Evolutionary conservation across 2,888 invertebrate genomes (phyloP), one percentile per base, ranked within the genome.

Genomic region (Lasioglossum morio): DNA sequence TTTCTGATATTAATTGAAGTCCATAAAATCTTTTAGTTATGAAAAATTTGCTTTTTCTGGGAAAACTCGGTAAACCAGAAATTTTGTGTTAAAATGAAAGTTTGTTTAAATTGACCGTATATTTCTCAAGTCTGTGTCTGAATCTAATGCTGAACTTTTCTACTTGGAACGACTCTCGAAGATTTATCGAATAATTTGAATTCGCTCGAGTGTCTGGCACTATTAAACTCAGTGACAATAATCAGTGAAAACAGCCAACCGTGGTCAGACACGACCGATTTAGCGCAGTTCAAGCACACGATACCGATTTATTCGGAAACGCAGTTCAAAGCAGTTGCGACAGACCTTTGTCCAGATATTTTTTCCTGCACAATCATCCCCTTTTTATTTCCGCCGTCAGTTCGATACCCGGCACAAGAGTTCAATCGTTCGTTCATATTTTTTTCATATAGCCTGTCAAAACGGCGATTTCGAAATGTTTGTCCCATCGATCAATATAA

Each of bases 381-480:
- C 10, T 23, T 37, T 69, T 69, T 69, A 69, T 69, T 69, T 37
- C 66, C 66, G 23, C 66, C 66, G 66, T 69, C 66, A 69, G 66
- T 37, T 69, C 66, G 37, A 69, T 69, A 69, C 34, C 37, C 66
- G 19, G 34, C 66, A 69, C 34, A 37, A 69, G 34, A 69, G 37
- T 69, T 37, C 66, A 69, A 69, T 69, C 37, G 66, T 69, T 23
- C 66, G 34, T 37, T 37, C 34, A 69, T 37, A 69, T 69, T 37
- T 69, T 69, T 69, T 37, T 34, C 66, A 23, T 23, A 69, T 69
- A 37, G 19, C 37, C 66, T 69, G 66, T 69, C 66, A 37, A 69
- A 69, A 19, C 8, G 10, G 10, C 23, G 10, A 69, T 69, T 69
- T 37, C 23, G 66, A 34, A 34, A 34, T 34, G 34, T 23, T 34